Conservation (phyloP, 30 jellyfish, hydroid and myxozoan genomes). For the Cassiopea andromeda region DNA sequence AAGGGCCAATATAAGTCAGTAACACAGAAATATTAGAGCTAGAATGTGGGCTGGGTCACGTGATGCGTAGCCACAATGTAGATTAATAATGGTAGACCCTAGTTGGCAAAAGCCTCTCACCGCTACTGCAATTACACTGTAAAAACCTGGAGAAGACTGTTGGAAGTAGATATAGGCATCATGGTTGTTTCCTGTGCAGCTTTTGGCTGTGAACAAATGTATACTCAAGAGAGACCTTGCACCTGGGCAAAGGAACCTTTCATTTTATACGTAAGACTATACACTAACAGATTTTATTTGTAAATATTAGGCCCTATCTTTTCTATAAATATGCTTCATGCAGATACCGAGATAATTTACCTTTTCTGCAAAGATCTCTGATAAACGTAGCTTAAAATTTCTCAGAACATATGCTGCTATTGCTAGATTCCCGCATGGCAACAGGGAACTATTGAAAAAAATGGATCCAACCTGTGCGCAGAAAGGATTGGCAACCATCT, state of each 20-base stretch:
- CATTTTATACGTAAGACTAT: slow-evolving; percentile 6
- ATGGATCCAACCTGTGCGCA: slow-evolving; percentile 41
- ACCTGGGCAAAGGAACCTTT: slow-evolving; percentile 11
- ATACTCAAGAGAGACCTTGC: slow-evolving; percentile 16
- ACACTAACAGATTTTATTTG: background rate
- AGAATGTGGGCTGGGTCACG: too few relatives aligned
- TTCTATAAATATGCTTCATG: background rate
- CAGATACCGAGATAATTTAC: background rate
- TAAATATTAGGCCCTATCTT: background rate
- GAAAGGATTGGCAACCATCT: slow-evolving; percentile 45
- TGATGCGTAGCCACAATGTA: too few relatives aligned
- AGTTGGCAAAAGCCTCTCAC: too few relatives aligned
- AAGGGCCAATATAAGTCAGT: too few relatives aligned
- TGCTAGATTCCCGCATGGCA: slow-evolving; percentile 16
- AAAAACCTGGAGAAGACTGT: too few relatives aligned
- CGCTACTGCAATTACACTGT: too few relatives aligned
- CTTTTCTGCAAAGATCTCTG: background rate
- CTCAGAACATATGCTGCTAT: background rate
- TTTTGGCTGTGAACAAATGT: slow-evolving; percentile 34
- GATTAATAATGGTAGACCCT: too few relatives aligned
- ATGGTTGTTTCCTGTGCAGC: slow-evolving; percentile 53
- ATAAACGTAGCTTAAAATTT: background rate
- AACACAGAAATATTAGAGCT: too few relatives aligned
- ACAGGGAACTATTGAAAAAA: slow-evolving; percentile 15
- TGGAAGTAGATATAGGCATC: background rate